These are phyloP conservation scores for Acronicta psi DNA, from an alignment of 2,888 invertebrate genomes.

Conservation along the genomic window DNA sequence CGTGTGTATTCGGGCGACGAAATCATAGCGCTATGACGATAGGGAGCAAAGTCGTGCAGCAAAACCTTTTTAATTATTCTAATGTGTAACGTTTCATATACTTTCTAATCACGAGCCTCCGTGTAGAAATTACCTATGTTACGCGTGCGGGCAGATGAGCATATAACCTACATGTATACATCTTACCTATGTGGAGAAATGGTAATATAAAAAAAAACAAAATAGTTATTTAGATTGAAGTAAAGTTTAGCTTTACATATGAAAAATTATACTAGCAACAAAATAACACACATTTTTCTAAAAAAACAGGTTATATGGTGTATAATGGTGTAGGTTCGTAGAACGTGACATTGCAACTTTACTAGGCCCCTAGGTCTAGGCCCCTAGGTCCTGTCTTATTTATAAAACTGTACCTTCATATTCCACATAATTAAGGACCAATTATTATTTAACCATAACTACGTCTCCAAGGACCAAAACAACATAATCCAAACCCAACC, in stretches of 20 bases:
- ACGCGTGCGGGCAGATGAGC: conserved; percentile 30
- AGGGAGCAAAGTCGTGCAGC: conserved; percentile 76
- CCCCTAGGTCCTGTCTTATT: too few relatives aligned
- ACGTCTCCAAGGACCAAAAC: conserved; percentile 38
- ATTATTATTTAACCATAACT: background rate
- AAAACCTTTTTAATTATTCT: conserved; percentile 78
- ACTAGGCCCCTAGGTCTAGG: too few relatives aligned
- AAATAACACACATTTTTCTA: too few relatives aligned
- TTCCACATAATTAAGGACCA: background rate
- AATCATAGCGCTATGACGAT: conserved; percentile 58
- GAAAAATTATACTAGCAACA: too few relatives aligned
- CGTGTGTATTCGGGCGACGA: conserved; percentile 54
- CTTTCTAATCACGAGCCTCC: conserved; percentile 82
- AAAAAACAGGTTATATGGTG: too few relatives aligned
- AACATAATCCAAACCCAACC: conserved; percentile 18
- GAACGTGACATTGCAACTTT: too few relatives aligned
- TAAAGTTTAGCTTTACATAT: too few relatives aligned
- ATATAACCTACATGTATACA: conserved; percentile 1
- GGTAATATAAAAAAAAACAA: too few relatives aligned
- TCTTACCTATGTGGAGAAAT: background rate
- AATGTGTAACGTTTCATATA: conserved; percentile 68
- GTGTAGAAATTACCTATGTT: conserved; percentile 42
- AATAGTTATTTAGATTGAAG: too few relatives aligned
- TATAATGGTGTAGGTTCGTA: too few relatives aligned
- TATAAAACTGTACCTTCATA: too few relatives aligned